These are phyloP conservation scores for Falco biarmicus DNA, from an alignment of 2,797 vertebrate genomes.

Conservation along the genomic window DNA sequence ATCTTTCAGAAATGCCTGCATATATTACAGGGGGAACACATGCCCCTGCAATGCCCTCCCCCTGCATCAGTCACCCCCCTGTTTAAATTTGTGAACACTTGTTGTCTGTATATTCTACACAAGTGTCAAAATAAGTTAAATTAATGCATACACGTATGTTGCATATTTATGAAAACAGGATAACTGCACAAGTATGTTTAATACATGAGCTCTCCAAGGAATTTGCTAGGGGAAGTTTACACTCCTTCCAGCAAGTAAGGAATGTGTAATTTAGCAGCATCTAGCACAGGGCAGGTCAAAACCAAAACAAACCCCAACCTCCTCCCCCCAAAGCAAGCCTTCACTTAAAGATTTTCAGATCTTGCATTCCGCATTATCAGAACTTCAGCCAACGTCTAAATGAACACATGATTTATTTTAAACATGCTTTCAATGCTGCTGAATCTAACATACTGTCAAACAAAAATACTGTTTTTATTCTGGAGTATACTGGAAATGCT, in stretches of 20 bases:
- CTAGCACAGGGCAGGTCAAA: slow-evolving; percentile 35
- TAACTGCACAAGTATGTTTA: slow-evolving; percentile 40
- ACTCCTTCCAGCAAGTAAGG: slow-evolving; percentile 30
- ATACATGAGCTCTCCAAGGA: slow-evolving; percentile 17
- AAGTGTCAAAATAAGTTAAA: slow-evolving; percentile 34
- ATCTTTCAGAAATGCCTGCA: background rate
- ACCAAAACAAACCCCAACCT: slow-evolving; percentile 17
- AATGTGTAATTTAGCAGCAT: slow-evolving; percentile 47
- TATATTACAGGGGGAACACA: background rate
- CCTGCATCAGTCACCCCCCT: background rate
- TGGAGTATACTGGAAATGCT: slow-evolving; percentile 37
- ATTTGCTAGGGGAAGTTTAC: slow-evolving; percentile 57
- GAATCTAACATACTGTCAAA: slow-evolving; percentile 18
- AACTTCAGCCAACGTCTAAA: background rate
- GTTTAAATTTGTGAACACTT: background rate
- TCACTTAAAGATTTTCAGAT: slow-evolving; percentile 24
- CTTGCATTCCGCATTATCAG: background rate
- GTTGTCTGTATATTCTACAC: background rate
- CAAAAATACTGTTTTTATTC: slow-evolving; percentile 43
- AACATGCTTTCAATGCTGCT: background rate
- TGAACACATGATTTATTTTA: background rate
- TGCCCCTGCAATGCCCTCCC: background rate
- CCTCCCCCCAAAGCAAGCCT: background rate
- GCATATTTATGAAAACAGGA: slow-evolving; percentile 48
- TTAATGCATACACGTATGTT: background rate